Percentiles rank a stretch among this genome's conserved stretches.
Evolutionary conservation across 2,113 vertebrate genomes (phyloP).

Genomic region (Gracilinanus agilis): DNA sequence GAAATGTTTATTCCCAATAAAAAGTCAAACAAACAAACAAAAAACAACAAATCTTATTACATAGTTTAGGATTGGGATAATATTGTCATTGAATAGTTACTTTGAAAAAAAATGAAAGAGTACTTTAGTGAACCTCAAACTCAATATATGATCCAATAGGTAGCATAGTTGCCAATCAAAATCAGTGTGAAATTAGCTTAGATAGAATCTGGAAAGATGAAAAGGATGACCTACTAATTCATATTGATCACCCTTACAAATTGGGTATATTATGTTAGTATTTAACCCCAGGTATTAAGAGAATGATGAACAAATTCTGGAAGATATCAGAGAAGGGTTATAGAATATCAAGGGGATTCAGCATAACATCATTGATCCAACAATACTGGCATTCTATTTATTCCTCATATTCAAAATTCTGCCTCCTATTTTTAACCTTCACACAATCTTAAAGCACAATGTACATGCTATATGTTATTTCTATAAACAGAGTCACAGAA

Average conservation of each 20-base stretch:
- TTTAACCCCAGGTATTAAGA: not conserved
- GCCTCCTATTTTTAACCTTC: not conserved
- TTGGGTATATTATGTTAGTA: not conserved
- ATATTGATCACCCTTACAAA: not conserved
- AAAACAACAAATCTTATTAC: not conserved
- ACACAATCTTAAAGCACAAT: not conserved
- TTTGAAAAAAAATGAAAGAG: not conserved
- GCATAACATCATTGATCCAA: not conserved
- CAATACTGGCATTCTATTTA: not conserved
- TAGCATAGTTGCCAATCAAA: not conserved
- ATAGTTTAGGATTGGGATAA: not conserved
- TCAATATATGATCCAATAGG: not conserved
- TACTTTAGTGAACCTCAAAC: not conserved
- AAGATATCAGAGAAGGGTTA: not conserved
- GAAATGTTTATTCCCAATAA: not conserved
- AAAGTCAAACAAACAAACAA: no score
- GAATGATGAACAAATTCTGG: not conserved
- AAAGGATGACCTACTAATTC: not conserved
- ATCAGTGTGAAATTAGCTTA: not conserved
- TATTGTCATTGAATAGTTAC: not conserved
- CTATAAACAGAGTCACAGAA: not conserved
- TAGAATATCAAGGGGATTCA: not conserved
- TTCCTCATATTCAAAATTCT: not conserved
- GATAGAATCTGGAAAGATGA: not conserved
- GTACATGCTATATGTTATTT: not conserved